These are phyloP conservation scores for Drosophila grimshawi DNA, from an alignment of 1,140 invertebrate species.

Conservation along the genomic window DNA sequence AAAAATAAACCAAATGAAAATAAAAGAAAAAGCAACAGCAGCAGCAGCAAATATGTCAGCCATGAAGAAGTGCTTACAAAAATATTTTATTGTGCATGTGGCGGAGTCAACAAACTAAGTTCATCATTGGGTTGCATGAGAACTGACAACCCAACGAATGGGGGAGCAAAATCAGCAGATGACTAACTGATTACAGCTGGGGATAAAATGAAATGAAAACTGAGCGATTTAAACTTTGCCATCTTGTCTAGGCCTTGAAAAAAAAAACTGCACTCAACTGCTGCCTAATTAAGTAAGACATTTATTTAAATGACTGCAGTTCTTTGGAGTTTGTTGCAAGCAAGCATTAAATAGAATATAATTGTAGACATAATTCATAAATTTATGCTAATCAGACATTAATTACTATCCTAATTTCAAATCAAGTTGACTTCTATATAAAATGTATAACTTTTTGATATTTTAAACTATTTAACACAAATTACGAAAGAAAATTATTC, in stretches of 20 bases:
- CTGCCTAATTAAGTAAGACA: background rate
- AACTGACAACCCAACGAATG: slow-evolving; percentile 21
- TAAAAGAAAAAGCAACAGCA: slow-evolving; percentile 21
- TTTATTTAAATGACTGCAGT: too few species aligned
- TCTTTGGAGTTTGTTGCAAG: too few species aligned
- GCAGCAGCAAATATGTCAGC: slow-evolving; percentile 47
- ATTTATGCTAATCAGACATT: too few species aligned
- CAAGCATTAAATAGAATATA: too few species aligned
- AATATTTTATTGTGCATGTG: slow-evolving; percentile 70
- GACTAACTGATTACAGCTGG: slow-evolving; percentile 6
- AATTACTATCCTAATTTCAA: too few species aligned
- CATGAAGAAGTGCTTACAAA: slow-evolving; percentile 68
- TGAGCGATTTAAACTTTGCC: background rate
- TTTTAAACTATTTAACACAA: too few species aligned
- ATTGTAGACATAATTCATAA: too few species aligned
- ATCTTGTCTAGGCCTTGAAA: background rate
- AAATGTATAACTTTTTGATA: too few species aligned
- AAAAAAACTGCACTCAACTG: slow-evolving; percentile 12
- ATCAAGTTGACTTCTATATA: too few species aligned
- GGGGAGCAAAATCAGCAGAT: slow-evolving; percentile 6
- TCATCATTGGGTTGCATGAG: slow-evolving; percentile 9
- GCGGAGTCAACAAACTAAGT: slow-evolving; percentile 62
- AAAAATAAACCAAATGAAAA: slow-evolving; percentile 10
- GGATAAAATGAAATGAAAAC: slow-evolving; percentile 9
- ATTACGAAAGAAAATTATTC: too few species aligned